These are phyloP conservation scores for Globia sparganii DNA, from an alignment of 2,888 invertebrate genomes.

Conservation along the genomic window DNA sequence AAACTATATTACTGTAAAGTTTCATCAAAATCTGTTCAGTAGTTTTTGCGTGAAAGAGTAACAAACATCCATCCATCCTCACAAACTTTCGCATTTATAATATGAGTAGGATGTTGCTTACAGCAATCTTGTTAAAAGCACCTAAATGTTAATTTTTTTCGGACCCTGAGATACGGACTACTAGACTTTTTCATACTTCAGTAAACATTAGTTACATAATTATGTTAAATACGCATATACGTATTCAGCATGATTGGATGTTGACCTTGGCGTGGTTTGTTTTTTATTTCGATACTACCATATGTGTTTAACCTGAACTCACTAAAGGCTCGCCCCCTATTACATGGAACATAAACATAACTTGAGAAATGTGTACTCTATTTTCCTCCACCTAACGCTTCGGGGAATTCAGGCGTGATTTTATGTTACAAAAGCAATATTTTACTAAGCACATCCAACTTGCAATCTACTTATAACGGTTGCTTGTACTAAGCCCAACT, in stretches of 20 bases:
- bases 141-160: background rate
- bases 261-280: background rate
- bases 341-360: background rate
- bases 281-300: too few species aligned
- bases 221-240: background rate
- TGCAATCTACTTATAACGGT: background rate
- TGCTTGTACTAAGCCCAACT: background rate
- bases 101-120: too few species aligned
- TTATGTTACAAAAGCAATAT: background rate
- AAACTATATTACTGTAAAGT: too few species aligned
- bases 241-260: background rate
- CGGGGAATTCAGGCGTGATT: background rate
- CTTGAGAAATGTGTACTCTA: background rate
- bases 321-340: background rate
- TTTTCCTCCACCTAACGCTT: background rate
- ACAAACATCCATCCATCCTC: too few species aligned
- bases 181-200: conserved; percentile 30
- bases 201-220: conserved; percentile 21
- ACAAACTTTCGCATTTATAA: too few species aligned
- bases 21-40: too few species aligned
- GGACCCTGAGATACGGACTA: conserved; percentile 10
- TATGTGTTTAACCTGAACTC: background rate
- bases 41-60: too few species aligned
- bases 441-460: background rate
- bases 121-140: conserved; percentile 11